These are phyloP conservation scores for Agonum fuliginosum DNA, from an alignment of 2,888 invertebrate genomes.

Conservation along the genomic window DNA sequence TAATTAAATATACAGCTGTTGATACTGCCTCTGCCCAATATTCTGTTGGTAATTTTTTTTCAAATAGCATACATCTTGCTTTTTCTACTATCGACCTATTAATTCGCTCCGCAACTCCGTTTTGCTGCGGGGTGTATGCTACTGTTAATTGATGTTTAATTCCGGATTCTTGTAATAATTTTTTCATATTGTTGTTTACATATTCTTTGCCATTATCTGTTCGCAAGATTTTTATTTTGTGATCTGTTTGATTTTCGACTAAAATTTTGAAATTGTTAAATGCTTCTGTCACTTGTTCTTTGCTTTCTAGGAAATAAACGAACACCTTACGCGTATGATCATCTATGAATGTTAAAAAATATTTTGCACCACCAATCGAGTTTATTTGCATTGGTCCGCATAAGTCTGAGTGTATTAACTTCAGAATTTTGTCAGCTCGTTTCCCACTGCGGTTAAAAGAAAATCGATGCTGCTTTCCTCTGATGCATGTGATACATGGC, in stretches of 20 bases:
- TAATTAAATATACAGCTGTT: conserved; percentile 59
- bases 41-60: conserved; percentile 60
- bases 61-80: conserved; percentile 63
- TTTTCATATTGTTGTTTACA: conserved; percentile 56
- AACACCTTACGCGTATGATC: no score
- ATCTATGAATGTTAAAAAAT: conserved; percentile 49
- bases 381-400: conserved; percentile 51
- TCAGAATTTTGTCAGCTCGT: background rate
- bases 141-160: conserved; percentile 66
- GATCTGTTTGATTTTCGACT: conserved; percentile 64
- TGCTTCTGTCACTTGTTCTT: conserved; percentile 65
- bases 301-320: conserved; percentile 67
- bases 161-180: conserved; percentile 62
- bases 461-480: conserved; percentile 53
- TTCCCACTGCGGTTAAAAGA: conserved; percentile 16
- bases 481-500: conserved; percentile 57
- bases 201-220: conserved; percentile 64
- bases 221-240: conserved; percentile 62
- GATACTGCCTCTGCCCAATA: conserved; percentile 65
- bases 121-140: conserved; percentile 67
- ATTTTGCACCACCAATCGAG: conserved; percentile 45
- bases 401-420: conserved; percentile 48
- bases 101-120: conserved; percentile 65
- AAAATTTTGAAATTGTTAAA: conserved; percentile 64
- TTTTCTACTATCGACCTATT: conserved; percentile 64